phyloP scores from a whole-genome alignment of 2,113 vertebrate species.

The Megaceryle maxima region DNA sequence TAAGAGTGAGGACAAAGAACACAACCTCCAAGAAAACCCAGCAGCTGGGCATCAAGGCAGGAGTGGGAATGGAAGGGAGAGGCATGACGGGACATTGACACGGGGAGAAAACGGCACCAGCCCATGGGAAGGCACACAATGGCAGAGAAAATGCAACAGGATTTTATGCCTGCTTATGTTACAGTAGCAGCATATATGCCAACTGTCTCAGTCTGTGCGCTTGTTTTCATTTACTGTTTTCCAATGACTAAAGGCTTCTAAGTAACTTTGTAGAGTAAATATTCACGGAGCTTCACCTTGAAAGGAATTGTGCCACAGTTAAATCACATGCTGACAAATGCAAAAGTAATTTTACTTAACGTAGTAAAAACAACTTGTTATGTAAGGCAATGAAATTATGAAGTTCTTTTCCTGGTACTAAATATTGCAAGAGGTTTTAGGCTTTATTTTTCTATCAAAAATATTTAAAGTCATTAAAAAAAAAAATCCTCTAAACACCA shows the following conservation, averaged over 20 bases:
- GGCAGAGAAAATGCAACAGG: neutral
- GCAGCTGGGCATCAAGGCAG: slow-evolving; percentile 38
- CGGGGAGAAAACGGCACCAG: fast-evolving
- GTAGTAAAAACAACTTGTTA: neutral
- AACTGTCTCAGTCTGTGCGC: neutral
- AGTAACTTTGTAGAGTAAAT: neutral
- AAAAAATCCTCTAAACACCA: neutral
- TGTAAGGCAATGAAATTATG: neutral
- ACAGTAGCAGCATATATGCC: neutral
- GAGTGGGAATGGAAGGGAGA: slow-evolving; percentile 43
- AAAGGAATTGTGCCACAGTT: neutral
- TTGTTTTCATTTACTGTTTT: neutral
- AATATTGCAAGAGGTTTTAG: neutral
- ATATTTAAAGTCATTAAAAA: neutral
- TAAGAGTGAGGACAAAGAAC: slow-evolving; percentile 15
- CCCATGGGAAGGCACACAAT: neutral
- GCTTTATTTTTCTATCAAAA: neutral
- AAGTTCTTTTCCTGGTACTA: neutral
- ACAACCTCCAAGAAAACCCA: neutral
- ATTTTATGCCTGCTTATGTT: neutral
- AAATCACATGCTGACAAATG: neutral
- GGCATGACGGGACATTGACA: neutral
- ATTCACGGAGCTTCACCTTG: neutral
- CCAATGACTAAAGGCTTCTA: neutral
- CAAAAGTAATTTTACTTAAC: neutral